Conservation (phyloP, 2,888 invertebrate species). For the Meteorus colon region DNA sequence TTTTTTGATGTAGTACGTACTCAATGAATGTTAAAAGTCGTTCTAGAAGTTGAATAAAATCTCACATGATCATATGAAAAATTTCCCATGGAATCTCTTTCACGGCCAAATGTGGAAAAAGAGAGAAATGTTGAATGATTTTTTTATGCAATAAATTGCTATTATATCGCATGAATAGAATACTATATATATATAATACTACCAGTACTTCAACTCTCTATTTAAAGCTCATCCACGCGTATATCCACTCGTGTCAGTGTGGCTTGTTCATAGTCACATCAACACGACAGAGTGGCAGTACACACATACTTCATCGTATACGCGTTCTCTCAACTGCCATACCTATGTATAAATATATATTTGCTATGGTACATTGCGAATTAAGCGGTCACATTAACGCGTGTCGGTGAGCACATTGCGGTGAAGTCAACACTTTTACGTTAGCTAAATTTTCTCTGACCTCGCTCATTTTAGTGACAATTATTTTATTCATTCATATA, state of each 20-base stretch:
- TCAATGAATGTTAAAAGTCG: background rate
- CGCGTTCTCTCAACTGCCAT: slow-evolving; percentile 9
- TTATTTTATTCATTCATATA: background rate
- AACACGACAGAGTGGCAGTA: slow-evolving; percentile 11
- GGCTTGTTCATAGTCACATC: slow-evolving; percentile 3
- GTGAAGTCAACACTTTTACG: slow-evolving; percentile 30
- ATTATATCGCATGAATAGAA: background rate
- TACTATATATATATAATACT: background rate
- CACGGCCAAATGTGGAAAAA: background rate
- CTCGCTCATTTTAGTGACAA: slow-evolving; percentile 14
- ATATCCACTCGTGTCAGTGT: slow-evolving; percentile 14
- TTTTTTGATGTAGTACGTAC: background rate
- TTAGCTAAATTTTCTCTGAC: slow-evolving; percentile 16
- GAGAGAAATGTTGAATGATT: background rate
- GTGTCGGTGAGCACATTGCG: slow-evolving; percentile 42
- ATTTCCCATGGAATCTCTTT: background rate
- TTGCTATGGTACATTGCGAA: slow-evolving; percentile 19
- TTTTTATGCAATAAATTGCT: background rate
- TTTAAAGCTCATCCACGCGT: slow-evolving; percentile 30
- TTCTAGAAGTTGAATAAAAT: background rate
- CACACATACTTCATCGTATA: slow-evolving; percentile 10
- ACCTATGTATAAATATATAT: slow-evolving; percentile 20
- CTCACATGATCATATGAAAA: background rate
- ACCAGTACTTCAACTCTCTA: slow-evolving; percentile 39
- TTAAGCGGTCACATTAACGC: slow-evolving; percentile 49